Conservation (phyloP, 2,113 vertebrate species). For the Eonycteris spelaea region DNA sequence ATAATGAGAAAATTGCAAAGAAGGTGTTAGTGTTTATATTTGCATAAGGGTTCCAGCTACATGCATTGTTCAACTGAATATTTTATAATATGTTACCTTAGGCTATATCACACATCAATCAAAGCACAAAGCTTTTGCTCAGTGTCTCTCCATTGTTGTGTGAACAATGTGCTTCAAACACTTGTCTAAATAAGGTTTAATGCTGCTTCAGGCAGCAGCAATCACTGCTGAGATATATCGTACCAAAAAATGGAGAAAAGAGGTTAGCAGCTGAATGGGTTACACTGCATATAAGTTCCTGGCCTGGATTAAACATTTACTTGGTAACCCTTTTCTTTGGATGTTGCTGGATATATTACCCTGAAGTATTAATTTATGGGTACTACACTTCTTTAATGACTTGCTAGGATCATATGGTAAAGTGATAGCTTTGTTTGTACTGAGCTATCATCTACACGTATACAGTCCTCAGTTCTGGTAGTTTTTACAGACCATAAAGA, state of each 20-base stretch:
- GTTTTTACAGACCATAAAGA: neutral
- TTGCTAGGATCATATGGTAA: neutral
- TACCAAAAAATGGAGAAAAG: neutral
- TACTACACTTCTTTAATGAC: neutral
- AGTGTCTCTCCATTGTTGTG: neutral
- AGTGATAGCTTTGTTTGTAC: neutral
- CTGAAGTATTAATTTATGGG: neutral
- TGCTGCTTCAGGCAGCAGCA: neutral
- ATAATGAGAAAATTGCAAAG: neutral
- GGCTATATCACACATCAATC: slow-evolving; percentile 47
- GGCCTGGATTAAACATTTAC: neutral
- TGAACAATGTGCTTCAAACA: slow-evolving; percentile 50
- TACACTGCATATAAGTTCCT: neutral
- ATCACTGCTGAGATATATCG: neutral
- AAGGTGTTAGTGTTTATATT: neutral
- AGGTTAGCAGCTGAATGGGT: neutral
- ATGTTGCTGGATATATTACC: neutral
- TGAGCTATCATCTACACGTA: neutral
- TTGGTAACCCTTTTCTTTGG: neutral
- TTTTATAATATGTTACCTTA: slow-evolving; percentile 54
- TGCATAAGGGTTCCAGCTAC: neutral
- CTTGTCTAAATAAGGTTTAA: slow-evolving; percentile 57
- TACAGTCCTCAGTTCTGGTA: neutral
- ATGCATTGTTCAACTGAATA: slow-evolving; percentile 44
- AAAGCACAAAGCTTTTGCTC: slow-evolving; percentile 45